Conservation (phyloP, 2,888 invertebrate species). For the Balanococcus diminutus region DNA sequence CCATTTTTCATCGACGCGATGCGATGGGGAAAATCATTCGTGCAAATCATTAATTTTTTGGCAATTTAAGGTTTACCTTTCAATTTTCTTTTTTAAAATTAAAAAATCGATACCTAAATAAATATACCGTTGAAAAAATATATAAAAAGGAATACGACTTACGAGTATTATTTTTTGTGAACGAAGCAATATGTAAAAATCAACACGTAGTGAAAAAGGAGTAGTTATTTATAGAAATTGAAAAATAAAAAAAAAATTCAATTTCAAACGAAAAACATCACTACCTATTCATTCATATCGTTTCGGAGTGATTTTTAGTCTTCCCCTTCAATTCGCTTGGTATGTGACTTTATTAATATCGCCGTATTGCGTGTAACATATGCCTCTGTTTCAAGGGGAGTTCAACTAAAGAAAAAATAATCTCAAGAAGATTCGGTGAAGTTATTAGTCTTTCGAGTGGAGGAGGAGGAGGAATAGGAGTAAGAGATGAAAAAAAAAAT, state of each 20-base stretch:
- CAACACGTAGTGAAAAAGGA: background rate
- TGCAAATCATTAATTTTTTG: background rate
- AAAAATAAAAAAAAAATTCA: background rate
- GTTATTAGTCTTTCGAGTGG: too few species aligned
- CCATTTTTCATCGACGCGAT: background rate
- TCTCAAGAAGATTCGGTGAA: too few species aligned
- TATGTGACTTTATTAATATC: conserved; percentile 17
- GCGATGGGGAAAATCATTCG: background rate
- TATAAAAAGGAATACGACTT: background rate
- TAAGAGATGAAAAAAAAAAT: too few species aligned
- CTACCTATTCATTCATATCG: conserved; percentile 33
- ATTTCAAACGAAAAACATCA: too few species aligned
- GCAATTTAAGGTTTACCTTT: too few species aligned
- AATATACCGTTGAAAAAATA: too few species aligned
- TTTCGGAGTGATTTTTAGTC: background rate
- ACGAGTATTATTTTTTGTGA: background rate
- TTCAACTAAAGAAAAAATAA: background rate
- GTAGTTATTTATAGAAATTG: background rate
- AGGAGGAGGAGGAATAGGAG: too few species aligned
- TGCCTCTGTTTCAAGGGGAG: background rate
- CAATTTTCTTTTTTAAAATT: background rate
- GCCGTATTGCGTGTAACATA: conserved; percentile 9
- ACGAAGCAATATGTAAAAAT: background rate
- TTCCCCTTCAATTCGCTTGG: background rate
- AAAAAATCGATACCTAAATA: too few species aligned